Base-by-base conservation (phyloP, 2,797 vertebrate species). In the Rhyacichthys aspro region DNA sequence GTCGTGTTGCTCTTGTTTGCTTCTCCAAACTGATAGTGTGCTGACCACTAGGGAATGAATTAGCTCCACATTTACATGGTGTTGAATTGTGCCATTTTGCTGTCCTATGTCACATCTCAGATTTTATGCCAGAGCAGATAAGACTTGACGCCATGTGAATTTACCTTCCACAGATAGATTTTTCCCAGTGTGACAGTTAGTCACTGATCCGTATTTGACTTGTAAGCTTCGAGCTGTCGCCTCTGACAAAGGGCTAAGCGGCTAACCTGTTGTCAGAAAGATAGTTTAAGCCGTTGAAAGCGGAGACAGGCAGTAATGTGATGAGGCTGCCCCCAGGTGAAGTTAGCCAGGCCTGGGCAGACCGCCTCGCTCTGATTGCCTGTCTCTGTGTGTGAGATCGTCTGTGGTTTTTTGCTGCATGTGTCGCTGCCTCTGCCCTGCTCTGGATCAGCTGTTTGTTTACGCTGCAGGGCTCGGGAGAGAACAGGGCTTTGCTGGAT, bases 381-480 rank as follows among this genome's bases (percentile, higher is more conserved):
- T 72, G 72, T 70, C 39, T 58, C 18, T 55, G 8, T 63, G 8
- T 65, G 16, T 58, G 47, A 50, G 59, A 39, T 63, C 50, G 43
- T 64, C 63, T 63, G 72, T 55, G 59, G 19, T 41, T 33, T n/a
- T 28, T 17, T 15, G 44, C 23, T 49, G 68, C n/a, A 47, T 67
- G 79, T 65, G 76, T 66, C 54, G 5, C 73, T 72, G 70, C 65
- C 73, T 79, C 59, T 38, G 57, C 58, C 66, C 67, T 48, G 72
- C 71, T 81, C 81, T 72, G 76, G 86, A 85, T 88, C 77, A 71
- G 84, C 82, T 88, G 86, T 85, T 87, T 90, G 87, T 90, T 91
- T 85, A 88, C 34, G 83, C 89, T 86, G 76, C 70, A 71, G 89
- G 87, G 84, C 79, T 87, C 55, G 7, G 72, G 72, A 86, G 88